Base-by-base conservation (phyloP, 2,888 invertebrate genomes). In the Emmelina monodactyla region DNA sequence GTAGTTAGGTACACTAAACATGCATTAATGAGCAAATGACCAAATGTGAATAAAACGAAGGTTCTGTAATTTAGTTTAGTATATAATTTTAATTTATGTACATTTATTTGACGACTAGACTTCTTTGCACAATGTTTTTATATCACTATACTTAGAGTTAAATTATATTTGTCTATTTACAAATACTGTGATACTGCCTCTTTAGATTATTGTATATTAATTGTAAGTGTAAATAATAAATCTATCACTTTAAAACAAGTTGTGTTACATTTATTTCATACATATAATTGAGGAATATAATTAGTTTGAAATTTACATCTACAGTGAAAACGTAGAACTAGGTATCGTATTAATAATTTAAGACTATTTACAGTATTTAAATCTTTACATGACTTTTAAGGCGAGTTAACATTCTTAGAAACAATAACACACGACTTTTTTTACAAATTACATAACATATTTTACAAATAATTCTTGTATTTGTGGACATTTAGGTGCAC, bases 81-180 rank as follows among this genome's bases (percentile, higher is more conserved):
- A 44, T 55, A 51, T 53, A 48, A 60, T 57, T 63, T 66, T 68
- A 64, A 63, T 65, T 66, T 66, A 66, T 65, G 64, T 67, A 68
- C 63, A 69, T 69, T 66, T 58, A 70, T 71, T 60, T 73, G 55
- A 67, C 72, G 79, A 79, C 79, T 79, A 79, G 79, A 78, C 62
- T 66, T 67, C 47, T 75, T 78, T 78, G 76, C 78, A 78, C 76
- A 71, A 72, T 62, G 62, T 68, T 62, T 60, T 62, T 55, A 54
- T 41, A 57, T 68, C 65, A 66, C 67, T 73, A 73, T 73, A 67
- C 70, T 70, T 69, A 60, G 51, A 35, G 28, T 37, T 32, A 35
- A 40, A 42, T 44, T 44, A 46, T 41, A 50, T 40, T 45, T 16
- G 46, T 45, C 34, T 62, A 65, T 65, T 41, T 72, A 72, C 72